Base-by-base conservation (phyloP, 1,140 invertebrate species). In the Augochlora pura region DNA sequence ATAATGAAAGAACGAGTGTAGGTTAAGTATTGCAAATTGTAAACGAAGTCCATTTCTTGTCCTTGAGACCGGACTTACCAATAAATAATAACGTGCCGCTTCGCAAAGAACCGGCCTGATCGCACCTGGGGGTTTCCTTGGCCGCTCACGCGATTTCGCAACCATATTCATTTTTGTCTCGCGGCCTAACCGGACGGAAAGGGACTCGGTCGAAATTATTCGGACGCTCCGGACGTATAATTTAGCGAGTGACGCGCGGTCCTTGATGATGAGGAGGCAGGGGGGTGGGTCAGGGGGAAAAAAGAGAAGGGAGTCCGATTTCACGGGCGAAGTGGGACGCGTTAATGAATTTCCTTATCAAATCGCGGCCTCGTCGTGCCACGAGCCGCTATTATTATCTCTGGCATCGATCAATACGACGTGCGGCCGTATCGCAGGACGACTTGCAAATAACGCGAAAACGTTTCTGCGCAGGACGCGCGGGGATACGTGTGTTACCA, bases 281-380 rank as follows among this genome's bases (percentile, higher is more conserved):
- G 2, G 23, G 27, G 71, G 52, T 16, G 16, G 18, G 49, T 16
- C 16, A 52, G 49, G 23, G n/a, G 39, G 38, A 80, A 38, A 62
- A 57, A 65, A 54, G 64, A 16, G 18, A 3, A 21, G 38, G 18
- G 49, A 23, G 54, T 46, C 39, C 42, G 38, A 81, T 81, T 72
- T 27, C 49, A 16, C 21, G 66, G 59, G 12, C 82, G 84, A 90
- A 90, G 84, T 90, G 87, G 88, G 82, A 77, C 90, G 84, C 90
- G 88, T 88, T 91, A 90, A 90, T 90, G 89, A 90, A 90, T 91
- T 90, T 89, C 83, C 89, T 90, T 91, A 90, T 90, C 90, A 89
- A 88, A 89, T 86, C 80, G 82, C 54, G 82, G 69, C 87, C 86
- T 86, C 80, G 82, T 82, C 62, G 77, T 70, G 69, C 77, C 77